Evolutionary conservation across 2,888 invertebrate genomes (phyloP).

Genomic region (Elegia similella): DNA sequence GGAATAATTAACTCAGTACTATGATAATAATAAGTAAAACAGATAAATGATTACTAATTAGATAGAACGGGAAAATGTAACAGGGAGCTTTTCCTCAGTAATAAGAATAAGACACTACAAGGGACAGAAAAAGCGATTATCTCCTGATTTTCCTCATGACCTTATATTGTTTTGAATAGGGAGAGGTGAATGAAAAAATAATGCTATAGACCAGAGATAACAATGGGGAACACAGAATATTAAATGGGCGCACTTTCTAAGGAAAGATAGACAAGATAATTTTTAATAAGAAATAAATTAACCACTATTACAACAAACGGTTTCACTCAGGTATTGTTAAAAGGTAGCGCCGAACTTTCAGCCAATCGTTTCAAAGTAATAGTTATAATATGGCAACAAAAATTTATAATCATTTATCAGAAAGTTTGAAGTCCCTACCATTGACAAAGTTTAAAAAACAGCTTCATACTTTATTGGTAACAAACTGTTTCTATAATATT

Average conservation of each 20-base stretch:
- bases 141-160: constrained; percentile 8
- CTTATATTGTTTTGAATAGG: constrained; percentile 8
- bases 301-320: too few relatives aligned
- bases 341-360: too few relatives aligned
- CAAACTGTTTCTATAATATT: too few relatives aligned
- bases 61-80: constrained; percentile 5
- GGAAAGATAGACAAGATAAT: too few relatives aligned
- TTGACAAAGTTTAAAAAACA: too few relatives aligned
- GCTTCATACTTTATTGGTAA: too few relatives aligned
- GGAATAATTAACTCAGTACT: neutral
- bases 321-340: too few relatives aligned
- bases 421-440: too few relatives aligned
- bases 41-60: constrained; percentile 8
- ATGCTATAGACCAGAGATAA: neutral
- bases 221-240: neutral
- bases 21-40: neutral
- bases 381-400: too few relatives aligned
- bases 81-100: neutral
- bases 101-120: constrained; percentile 6
- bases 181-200: neutral
- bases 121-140: constrained; percentile 9
- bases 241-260: neutral
- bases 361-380: too few relatives aligned
- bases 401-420: too few relatives aligned
- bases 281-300: too few relatives aligned